Evolutionary conservation across 2,797 vertebrate genomes (phyloP).

Genomic region (Falco naumanni): DNA sequence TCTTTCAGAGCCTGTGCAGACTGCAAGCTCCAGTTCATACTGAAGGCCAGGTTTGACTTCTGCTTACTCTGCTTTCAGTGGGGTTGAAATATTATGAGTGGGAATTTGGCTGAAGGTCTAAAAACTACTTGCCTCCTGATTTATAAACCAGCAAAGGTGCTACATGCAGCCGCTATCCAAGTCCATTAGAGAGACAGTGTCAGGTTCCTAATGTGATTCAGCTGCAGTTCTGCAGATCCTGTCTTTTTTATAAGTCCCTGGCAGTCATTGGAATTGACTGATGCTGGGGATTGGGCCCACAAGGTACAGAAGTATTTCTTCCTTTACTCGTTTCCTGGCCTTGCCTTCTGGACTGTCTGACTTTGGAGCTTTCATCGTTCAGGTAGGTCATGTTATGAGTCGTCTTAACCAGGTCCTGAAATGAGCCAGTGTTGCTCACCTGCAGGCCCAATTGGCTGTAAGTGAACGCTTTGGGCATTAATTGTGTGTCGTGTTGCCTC

Average conservation of each 20-base stretch:
- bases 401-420: not conserved
- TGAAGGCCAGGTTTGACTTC: not conserved
- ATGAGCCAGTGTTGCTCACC: not conserved
- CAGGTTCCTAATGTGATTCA: not conserved
- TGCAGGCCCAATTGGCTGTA: not conserved
- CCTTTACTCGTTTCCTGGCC: not conserved
- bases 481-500: not conserved
- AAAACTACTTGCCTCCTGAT: not conserved
- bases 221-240: not conserved
- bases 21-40: not conserved
- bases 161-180: not conserved
- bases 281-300: not conserved
- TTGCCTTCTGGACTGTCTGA: not conserved
- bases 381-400: not conserved
- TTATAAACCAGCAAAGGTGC: not conserved
- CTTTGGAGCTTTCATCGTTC: not conserved
- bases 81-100: not conserved
- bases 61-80: not conserved
- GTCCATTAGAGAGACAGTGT: not conserved
- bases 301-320: not conserved
- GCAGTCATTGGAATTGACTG: not conserved
- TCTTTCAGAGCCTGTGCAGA: not conserved
- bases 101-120: not conserved
- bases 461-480: not conserved
- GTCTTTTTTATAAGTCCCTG: not conserved